phyloP scores from a whole-genome alignment of 2,888 invertebrate species.

The Hanleya hanleyi region DNA sequence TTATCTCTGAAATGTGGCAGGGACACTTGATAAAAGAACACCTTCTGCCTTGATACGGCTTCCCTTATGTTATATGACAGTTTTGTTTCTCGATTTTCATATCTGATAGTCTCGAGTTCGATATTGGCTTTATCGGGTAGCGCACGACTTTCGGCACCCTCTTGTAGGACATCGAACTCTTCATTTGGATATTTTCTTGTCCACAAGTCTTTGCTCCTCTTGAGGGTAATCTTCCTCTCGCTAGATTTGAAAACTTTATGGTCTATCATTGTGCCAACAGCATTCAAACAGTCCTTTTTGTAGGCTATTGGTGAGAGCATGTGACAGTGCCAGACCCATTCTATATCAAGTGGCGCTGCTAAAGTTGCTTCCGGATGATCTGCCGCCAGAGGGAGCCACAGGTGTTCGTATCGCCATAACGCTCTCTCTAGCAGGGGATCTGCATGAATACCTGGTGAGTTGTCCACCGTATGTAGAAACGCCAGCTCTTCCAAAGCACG shows the following conservation, averaged over 20 bases:
- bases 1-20: slow-evolving; percentile 72
- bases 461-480: slow-evolving; percentile 39
- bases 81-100: slow-evolving; percentile 37
- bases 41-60: slow-evolving; percentile 69
- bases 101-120: too few relatives aligned
- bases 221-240: slow-evolving; percentile 23
- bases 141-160: neutral
- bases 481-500: slow-evolving; percentile 27
- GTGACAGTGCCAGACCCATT: slow-evolving; percentile 74
- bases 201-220: slow-evolving; percentile 36
- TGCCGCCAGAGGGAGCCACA: slow-evolving; percentile 72
- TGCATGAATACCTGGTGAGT: slow-evolving; percentile 36
- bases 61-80: slow-evolving; percentile 68
- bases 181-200: slow-evolving; percentile 32
- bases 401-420: slow-evolving; percentile 70
- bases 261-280: slow-evolving; percentile 58
- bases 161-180: slow-evolving; percentile 35
- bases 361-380: too few relatives aligned
- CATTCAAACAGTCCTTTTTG: slow-evolving; percentile 39
- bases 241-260: slow-evolving; percentile 60
- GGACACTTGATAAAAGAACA: slow-evolving; percentile 74
- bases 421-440: slow-evolving; percentile 68
- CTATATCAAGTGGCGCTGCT: slow-evolving; percentile 73
- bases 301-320: slow-evolving; percentile 56
- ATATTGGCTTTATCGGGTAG: neutral